Percentiles rank a stretch among this genome's conserved stretches.
Conservation (phyloP, 2,888 invertebrate species). For the Charanyca ferruginea region DNA sequence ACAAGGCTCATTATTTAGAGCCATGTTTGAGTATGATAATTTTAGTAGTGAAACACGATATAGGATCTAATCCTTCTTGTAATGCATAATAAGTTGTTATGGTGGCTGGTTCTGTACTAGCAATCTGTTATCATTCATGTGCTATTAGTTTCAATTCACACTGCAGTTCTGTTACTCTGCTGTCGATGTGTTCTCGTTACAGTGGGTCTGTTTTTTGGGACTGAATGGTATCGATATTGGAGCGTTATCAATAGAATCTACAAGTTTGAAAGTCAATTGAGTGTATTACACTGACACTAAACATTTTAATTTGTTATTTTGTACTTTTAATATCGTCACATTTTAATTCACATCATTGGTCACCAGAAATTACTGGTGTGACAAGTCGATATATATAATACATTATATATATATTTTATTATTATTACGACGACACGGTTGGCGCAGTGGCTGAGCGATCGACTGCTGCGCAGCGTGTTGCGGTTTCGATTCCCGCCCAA, state of each 20-base stretch:
- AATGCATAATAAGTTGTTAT: conserved; percentile 54
- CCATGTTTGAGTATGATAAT: conserved; percentile 70
- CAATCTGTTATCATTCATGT: conserved; percentile 52
- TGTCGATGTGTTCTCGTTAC: conserved; percentile 23
- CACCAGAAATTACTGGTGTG: too few relatives aligned
- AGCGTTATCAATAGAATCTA: neutral
- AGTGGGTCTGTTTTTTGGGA: conserved; percentile 14
- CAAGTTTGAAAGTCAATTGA: neutral
- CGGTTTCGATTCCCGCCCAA: too few relatives aligned
- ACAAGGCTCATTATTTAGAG: conserved; percentile 77
- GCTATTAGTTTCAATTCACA: conserved; percentile 51
- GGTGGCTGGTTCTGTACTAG: conserved; percentile 31
- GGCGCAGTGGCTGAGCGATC: too few relatives aligned
- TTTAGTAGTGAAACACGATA: conserved; percentile 59
- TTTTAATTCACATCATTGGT: too few relatives aligned
- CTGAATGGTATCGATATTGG: neutral
- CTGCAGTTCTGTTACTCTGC: conserved; percentile 32
- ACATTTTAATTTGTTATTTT: neutral
- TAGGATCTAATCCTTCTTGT: conserved; percentile 55
- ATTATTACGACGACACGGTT: too few relatives aligned
- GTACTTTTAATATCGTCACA: too few relatives aligned
- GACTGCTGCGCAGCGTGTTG: too few relatives aligned
- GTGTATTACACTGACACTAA: neutral
- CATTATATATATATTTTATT: too few relatives aligned
- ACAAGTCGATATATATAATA: neutral